Evolutionary conservation across 2,113 vertebrate genomes (phyloP).

Genomic region (Bufo bufo): DNA sequence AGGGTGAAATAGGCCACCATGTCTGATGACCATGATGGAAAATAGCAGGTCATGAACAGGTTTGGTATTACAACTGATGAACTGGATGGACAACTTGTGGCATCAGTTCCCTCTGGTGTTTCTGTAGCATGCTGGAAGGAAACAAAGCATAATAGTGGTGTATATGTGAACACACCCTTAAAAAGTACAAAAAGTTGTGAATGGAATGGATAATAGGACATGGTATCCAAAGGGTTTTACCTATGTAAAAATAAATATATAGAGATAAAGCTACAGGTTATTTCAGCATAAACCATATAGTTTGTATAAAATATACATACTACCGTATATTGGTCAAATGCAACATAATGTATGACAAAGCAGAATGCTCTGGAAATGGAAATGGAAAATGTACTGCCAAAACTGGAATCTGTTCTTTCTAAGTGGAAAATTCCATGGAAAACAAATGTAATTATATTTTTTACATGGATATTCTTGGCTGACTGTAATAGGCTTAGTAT

Average conservation of each 20-base stretch:
- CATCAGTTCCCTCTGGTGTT: too few relatives aligned
- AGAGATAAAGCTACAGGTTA: background rate
- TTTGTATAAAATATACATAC: background rate
- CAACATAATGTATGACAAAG: background rate
- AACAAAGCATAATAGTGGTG: too few relatives aligned
- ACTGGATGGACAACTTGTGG: too few relatives aligned
- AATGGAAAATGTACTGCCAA: background rate
- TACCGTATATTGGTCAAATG: background rate
- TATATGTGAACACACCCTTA: background rate
- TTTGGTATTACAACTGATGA: too few relatives aligned
- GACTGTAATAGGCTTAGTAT: background rate
- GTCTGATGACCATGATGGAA: too few relatives aligned
- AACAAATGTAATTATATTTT: constrained; percentile 9
- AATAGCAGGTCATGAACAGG: too few relatives aligned
- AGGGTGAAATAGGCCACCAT: too few relatives aligned
- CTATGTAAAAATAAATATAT: background rate
- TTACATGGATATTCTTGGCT: background rate
- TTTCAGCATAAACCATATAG: background rate
- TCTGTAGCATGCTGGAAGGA: too few relatives aligned
- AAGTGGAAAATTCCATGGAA: background rate
- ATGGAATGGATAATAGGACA: background rate
- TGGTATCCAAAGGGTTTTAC: background rate
- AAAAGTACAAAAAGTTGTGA: background rate
- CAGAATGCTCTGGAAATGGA: background rate
- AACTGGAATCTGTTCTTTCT: background rate